A percentile compares a stretch with the other conserved stretches of the same genome.
These are phyloP conservation scores for Enteromius viviparus DNA, from an alignment of 2,797 vertebrate species.

Conservation along the genomic window DNA sequence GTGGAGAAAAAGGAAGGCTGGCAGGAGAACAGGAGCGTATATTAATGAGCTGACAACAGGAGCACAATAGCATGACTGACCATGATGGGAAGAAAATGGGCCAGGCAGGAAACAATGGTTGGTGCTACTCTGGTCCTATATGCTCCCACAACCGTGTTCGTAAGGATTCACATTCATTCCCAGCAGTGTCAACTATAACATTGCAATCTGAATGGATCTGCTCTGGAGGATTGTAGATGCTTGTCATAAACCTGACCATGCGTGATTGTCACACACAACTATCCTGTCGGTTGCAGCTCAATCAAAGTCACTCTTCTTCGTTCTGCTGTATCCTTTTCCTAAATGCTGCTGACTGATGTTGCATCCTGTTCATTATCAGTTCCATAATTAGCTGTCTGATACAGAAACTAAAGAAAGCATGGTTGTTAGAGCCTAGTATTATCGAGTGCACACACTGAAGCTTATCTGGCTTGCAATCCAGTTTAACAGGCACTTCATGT, in stretches of 20 bases:
- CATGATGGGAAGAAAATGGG: constrained; percentile 35
- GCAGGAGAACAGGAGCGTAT: constrained; percentile 40
- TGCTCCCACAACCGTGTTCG: neutral
- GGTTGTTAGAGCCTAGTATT: neutral
- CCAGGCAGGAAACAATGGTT: constrained; percentile 28
- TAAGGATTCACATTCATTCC: neutral
- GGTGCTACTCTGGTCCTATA: neutral
- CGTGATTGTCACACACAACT: neutral
- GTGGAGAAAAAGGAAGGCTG: constrained; percentile 41
- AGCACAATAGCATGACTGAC: constrained; percentile 52
- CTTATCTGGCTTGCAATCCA: neutral
- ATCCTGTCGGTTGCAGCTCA: neutral
- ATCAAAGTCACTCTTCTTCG: neutral
- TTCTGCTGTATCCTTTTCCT: constrained; percentile 11
- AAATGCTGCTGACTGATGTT: constrained; percentile 4
- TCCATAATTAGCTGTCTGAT: constrained; percentile 23
- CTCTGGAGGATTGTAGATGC: constrained; percentile 1
- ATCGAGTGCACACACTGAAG: neutral
- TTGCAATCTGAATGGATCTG: neutral
- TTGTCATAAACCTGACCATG: neutral
- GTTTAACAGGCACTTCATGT: neutral
- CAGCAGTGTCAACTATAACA: neutral
- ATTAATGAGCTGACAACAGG: constrained; percentile 58
- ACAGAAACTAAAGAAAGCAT: neutral
- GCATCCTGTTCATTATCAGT: neutral